Base-by-base conservation (phyloP, 2,113 vertebrate species). In the Xiphophorus maculatus region DNA sequence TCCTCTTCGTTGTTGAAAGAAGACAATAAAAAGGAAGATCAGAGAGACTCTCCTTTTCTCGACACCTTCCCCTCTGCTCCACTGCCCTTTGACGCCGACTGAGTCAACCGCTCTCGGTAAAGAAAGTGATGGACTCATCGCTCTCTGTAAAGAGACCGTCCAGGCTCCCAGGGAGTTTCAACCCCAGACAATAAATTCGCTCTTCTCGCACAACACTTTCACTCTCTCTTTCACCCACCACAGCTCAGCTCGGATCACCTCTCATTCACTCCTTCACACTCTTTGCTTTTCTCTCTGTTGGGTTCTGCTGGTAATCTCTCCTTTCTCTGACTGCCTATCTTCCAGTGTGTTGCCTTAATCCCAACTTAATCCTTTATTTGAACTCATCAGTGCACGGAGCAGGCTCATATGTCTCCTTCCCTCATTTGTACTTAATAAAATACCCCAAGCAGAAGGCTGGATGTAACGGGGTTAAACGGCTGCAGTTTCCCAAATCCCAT, bases 11-110 rank as follows among this genome's bases (percentile, higher is more conserved):
- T 71, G 80, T 30, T 88, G 69, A 87, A 87, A 80, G 69, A 71
- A 74, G 69, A 84, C 89, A 84, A 74, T 77, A 84, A 79, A 66
- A 69, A 37, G 44, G 70, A 83, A 79, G 79, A 76, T 76, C 13
- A 58, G 72, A 76, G 42, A 77, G 42, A 77, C 74, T 48, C 44
- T 76, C 68, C 63, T 71, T 71, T 66, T 82, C 80, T 76, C 73
- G 25, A 40, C 11, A 62, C 66, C 71, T 61, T 77, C 71, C 42
- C 72, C 48, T 83, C 74, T 88, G 70, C 80, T 68, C 79, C 70
- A 81, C 86, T 85, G 79, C 67, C 76, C 77, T 89, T 83, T 87
- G 87, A 93, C 84, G 88, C 77, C 61, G 86, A 73, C 71, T 60
- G 35, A 84, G 80, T 82, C 81, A 83, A 84, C 90, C 79, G 66